phyloP scores from a whole-genome alignment of 2,888 invertebrate species.

The Cephalotes varians region DNA sequence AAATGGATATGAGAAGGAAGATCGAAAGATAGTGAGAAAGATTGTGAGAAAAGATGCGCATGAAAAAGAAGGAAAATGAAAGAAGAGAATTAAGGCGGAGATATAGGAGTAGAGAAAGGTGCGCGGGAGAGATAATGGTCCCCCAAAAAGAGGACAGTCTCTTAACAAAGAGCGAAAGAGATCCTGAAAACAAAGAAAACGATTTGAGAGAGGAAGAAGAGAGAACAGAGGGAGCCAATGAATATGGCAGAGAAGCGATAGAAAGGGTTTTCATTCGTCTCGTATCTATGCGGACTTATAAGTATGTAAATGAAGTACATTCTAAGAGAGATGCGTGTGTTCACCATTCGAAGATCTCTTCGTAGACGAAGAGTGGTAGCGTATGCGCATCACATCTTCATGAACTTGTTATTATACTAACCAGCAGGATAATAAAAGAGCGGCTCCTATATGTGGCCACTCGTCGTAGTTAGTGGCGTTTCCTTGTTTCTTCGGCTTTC shows the following conservation, averaged over 20 bases:
- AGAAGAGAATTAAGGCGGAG: slow-evolving; percentile 59
- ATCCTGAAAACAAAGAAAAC: slow-evolving; percentile 22
- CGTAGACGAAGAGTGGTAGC: neutral
- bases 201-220: slow-evolving; percentile 4
- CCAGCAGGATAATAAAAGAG: slow-evolving; percentile 84
- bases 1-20: neutral
- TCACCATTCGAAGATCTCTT: slow-evolving; percentile 23
- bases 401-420: slow-evolving; percentile 84
- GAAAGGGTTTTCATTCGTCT: slow-evolving; percentile 64
- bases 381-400: slow-evolving; percentile 82
- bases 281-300: slow-evolving; percentile 58
- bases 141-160: slow-evolving; percentile 38
- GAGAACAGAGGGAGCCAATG: slow-evolving; percentile 37
- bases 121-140: slow-evolving; percentile 22
- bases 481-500: slow-evolving; percentile 56
- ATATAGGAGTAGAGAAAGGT: slow-evolving; percentile 9
- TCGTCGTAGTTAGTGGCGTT: slow-evolving; percentile 62
- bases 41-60: neutral
- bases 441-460: slow-evolving; percentile 74
- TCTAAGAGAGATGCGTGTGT: slow-evolving; percentile 52
- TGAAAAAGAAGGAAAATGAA: neutral
- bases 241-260: slow-evolving; percentile 35
- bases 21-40: slow-evolving; percentile 47
- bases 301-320: slow-evolving; percentile 81
- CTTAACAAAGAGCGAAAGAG: slow-evolving; percentile 38